A percentile compares a stretch with the other conserved stretches of the same genome.
Evolutionary conservation across 1,140 invertebrate genomes (phyloP).

Genomic region (Drosophila kepulauana): DNA sequence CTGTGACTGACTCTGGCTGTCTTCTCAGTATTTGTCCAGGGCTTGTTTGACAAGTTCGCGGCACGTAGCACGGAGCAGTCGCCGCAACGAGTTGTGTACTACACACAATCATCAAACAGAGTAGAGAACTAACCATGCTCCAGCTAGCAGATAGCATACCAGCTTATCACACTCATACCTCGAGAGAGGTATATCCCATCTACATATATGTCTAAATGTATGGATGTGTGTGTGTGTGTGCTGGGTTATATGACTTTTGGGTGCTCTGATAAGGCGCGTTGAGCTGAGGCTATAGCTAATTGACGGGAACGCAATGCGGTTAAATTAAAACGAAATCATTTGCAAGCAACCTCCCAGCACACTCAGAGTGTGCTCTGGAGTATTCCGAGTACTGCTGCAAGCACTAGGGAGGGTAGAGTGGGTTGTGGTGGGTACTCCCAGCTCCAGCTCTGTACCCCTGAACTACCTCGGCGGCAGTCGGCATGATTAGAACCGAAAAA

Average conservation of each 20-base stretch:
- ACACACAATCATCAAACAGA: conserved; percentile 73
- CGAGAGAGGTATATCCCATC: conserved; percentile 15
- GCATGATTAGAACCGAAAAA: conserved; percentile 80
- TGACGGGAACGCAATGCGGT: conserved; percentile 65
- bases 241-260: conserved; percentile 77
- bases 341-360: conserved; percentile 58
- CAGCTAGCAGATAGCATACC: conserved; percentile 50
- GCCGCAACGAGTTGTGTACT: conserved; percentile 70
- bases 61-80: conserved; percentile 77
- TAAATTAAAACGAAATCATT: conserved; percentile 82
- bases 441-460: conserved; percentile 18
- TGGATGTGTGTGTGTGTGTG: neutral
- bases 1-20: conserved; percentile 4
- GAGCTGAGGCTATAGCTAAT: conserved; percentile 61
- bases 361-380: neutral
- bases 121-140: conserved; percentile 23
- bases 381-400: neutral
- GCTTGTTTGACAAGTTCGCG: conserved; percentile 78
- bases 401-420: no score
- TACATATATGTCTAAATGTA: neutral
- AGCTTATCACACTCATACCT: conserved; percentile 56
- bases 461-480: conserved; percentile 78
- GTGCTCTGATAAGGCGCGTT: conserved; percentile 63
- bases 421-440: neutral
- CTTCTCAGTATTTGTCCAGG: conserved; percentile 59